Conservation (phyloP, 2,113 vertebrate species). For the Genyomyrus donnyi region DNA sequence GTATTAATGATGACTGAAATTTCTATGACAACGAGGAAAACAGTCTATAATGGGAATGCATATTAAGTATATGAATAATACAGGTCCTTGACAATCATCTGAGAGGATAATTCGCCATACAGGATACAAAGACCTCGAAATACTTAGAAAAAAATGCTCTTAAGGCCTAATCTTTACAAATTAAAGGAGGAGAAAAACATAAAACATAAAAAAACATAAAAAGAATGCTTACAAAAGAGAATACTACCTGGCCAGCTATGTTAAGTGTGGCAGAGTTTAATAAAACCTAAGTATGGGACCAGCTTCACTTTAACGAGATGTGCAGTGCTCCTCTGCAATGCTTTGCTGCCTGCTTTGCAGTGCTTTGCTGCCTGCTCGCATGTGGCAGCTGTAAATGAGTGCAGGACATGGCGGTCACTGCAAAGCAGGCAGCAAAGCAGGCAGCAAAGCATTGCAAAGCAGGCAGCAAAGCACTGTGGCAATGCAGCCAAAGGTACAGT, state of each 20-base stretch:
- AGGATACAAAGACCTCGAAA: neutral
- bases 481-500: neutral
- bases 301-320: slow-evolving; percentile 4
- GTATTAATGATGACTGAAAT: neutral
- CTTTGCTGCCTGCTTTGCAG: neutral
- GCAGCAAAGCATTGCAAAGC: neutral
- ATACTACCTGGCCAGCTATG: neutral
- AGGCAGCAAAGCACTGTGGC: neutral
- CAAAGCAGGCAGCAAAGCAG: neutral
- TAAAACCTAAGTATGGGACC: neutral
- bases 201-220: neutral
- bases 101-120: neutral
- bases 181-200: neutral
- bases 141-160: neutral
- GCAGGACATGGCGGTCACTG: neutral
- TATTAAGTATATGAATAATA: neutral
- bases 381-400: neutral
- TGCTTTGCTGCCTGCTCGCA: neutral
- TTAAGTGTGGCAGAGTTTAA: neutral
- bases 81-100: neutral
- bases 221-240: neutral
- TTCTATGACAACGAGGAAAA: neutral
- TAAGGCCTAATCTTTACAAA: neutral
- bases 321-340: neutral
- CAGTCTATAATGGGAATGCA: neutral